Conservation (phyloP, 2,888 invertebrate species). For the Cacoxenus indagator region DNA sequence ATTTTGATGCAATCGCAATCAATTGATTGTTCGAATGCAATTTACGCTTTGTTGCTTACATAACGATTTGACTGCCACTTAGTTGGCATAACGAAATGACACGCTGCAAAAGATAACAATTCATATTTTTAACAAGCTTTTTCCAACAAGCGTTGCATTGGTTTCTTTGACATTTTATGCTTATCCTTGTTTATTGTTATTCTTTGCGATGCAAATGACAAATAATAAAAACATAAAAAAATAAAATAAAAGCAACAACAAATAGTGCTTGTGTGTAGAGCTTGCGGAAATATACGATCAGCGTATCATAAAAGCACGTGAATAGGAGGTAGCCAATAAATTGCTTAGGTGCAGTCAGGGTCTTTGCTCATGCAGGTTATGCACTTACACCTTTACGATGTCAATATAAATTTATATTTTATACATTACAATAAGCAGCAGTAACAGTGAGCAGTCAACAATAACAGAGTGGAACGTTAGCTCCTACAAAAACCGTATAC, state of each 20-base stretch:
- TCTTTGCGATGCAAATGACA: conserved; percentile 22
- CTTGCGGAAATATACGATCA: background rate
- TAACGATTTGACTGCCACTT: background rate
- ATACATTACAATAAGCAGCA: background rate
- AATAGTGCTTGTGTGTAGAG: background rate
- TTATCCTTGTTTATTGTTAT: conserved; percentile 20
- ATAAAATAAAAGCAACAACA: conserved; percentile 12
- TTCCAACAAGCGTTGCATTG: background rate
- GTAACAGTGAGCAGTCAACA: background rate
- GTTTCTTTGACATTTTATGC: background rate
- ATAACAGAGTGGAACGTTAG: no score
- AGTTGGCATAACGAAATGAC: background rate
- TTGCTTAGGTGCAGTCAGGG: background rate
- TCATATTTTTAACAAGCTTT: no score
- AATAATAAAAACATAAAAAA: conserved; percentile 22
- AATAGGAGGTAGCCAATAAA: conserved; percentile 11
- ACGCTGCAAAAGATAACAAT: background rate
- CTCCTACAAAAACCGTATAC: background rate
- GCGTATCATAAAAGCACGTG: background rate
- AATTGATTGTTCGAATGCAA: background rate
- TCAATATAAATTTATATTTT: conserved; percentile 52
- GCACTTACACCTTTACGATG: conserved; percentile 57
- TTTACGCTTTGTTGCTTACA: background rate
- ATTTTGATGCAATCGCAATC: background rate
- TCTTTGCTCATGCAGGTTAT: background rate